These are phyloP conservation scores for Callyntrura guangdongensis DNA, from an alignment of 2,888 invertebrate genomes.

Conservation along the genomic window DNA sequence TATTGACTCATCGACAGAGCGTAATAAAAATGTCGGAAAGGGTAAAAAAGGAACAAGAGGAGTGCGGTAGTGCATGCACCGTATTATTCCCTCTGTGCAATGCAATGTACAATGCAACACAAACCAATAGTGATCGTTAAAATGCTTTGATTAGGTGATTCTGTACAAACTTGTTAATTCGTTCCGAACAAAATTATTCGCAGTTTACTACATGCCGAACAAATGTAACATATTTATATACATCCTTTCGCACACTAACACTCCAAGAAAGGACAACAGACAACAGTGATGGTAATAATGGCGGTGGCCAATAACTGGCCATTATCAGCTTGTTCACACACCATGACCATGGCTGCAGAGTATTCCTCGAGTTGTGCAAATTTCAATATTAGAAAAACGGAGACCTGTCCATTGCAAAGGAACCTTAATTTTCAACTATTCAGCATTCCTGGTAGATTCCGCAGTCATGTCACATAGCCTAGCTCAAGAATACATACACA, in stretches of 20 bases:
- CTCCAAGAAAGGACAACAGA: conserved; percentile 9
- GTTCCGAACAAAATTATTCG: background rate
- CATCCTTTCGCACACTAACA: background rate
- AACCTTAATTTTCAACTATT: background rate
- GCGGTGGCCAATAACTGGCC: background rate
- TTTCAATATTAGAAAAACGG: too few species aligned
- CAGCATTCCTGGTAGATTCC: background rate
- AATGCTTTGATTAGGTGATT: conserved; percentile 57
- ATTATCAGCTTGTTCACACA: background rate
- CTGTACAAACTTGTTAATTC: conserved; percentile 53
- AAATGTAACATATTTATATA: background rate
- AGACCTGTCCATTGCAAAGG: background rate
- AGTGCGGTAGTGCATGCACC: background rate
- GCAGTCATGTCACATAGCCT: background rate
- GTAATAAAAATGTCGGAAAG: conserved; percentile 52
- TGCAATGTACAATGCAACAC: too few species aligned
- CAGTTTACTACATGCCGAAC: background rate
- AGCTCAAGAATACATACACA: background rate
- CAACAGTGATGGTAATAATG: conserved; percentile 12
- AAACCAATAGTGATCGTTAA: conserved; percentile 52
- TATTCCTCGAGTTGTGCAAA: too few species aligned
- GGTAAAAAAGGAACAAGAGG: background rate
- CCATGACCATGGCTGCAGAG: too few species aligned
- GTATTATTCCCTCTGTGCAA: background rate
- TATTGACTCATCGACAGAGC: conserved; percentile 70